Evolutionary conservation across 1,140 invertebrate genomes (phyloP).

Genomic region (Portunus trituberculatus): DNA sequence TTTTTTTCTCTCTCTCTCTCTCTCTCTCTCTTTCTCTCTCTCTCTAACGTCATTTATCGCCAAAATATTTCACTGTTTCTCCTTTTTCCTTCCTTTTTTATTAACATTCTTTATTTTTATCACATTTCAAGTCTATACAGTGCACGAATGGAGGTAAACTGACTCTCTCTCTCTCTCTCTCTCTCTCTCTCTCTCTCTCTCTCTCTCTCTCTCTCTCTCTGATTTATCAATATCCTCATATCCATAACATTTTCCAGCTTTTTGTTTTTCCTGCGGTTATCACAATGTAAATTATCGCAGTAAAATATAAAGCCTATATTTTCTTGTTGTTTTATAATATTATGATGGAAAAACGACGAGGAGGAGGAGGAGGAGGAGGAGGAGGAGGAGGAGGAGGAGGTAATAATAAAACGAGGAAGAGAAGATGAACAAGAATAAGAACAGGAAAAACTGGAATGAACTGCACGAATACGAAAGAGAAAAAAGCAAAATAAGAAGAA

Average conservation of each 20-base stretch:
- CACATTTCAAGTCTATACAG: too few relatives aligned
- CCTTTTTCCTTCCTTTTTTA: too few relatives aligned
- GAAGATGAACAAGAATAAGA: too few relatives aligned
- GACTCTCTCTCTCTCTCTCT: neutral
- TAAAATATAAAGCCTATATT: neutral
- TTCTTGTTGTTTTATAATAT: neutral
- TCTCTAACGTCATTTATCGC: neutral
- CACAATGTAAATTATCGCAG: neutral
- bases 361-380: too few relatives aligned
- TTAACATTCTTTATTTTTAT: too few relatives aligned
- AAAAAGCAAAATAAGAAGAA: neutral
- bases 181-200: neutral
- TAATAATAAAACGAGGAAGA: neutral
- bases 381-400: too few relatives aligned
- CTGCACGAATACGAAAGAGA: neutral
- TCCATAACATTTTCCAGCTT: neutral
- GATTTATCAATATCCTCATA: too few relatives aligned
- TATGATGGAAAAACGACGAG: neutral
- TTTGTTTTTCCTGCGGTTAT: neutral
- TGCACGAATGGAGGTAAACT: neutral
- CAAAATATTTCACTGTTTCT: too few relatives aligned
- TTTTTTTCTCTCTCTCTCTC: neutral
- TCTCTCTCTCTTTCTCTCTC: neutral
- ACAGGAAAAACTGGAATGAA: too few relatives aligned
- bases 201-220: too few relatives aligned